Conservation (phyloP, 2,797 vertebrate genomes). For the Sitta carolinensis region DNA sequence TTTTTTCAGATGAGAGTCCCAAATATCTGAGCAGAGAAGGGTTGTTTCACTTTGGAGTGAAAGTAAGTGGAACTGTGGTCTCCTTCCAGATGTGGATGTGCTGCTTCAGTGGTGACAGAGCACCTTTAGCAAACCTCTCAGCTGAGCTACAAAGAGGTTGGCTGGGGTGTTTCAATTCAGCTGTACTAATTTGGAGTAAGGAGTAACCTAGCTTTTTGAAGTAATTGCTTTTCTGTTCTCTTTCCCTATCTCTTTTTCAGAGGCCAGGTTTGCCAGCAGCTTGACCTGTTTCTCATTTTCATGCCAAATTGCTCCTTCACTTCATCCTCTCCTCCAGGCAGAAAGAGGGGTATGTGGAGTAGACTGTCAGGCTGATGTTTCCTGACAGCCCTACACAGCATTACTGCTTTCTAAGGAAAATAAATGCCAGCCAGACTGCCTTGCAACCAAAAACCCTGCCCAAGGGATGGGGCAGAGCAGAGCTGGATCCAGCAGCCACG, state of each 20-base stretch:
- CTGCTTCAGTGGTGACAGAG: neutral
- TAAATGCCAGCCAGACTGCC: neutral
- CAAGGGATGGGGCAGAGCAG: neutral
- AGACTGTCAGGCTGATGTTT: neutral
- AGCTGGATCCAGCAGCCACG: rapidly evolving
- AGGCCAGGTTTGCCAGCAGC: neutral
- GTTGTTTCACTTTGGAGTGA: neutral
- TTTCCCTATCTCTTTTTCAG: neutral
- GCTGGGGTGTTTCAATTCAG: neutral
- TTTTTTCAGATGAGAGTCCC: neutral
- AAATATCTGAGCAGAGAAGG: neutral
- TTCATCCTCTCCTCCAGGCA: neutral
- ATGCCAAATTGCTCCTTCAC: slow-evolving; percentile 11
- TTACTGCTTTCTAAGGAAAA: neutral
- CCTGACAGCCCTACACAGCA: neutral
- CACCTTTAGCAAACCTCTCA: neutral
- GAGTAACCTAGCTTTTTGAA: neutral
- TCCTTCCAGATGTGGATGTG: neutral
- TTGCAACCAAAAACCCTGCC: neutral
- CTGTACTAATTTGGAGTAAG: slow-evolving; percentile 7
- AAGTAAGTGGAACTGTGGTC: neutral
- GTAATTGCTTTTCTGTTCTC: slow-evolving; percentile 25
- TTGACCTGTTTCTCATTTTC: slow-evolving; percentile 39
- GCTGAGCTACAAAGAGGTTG: neutral
- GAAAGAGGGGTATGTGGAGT: neutral